A percentile compares a stretch with the other conserved stretches of the same genome.
Evolutionary conservation across 2,797 vertebrate species (phyloP).

Genomic region (Chanos chanos): DNA sequence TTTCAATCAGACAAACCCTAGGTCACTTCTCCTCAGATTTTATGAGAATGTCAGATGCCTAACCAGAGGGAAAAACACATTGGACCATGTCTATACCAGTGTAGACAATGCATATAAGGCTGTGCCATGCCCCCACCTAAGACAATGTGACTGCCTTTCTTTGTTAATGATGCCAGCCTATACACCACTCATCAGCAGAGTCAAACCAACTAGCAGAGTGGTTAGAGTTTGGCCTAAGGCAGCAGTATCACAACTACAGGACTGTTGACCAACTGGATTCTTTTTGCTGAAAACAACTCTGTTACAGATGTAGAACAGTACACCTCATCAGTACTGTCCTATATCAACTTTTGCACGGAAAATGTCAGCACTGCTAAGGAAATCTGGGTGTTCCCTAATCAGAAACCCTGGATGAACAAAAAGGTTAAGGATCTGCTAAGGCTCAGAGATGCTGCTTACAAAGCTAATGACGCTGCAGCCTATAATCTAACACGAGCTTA

Average conservation of each 20-base stretch:
- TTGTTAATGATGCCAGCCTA: background rate
- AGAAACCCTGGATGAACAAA: constrained; percentile 4
- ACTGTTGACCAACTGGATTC: constrained; percentile 1
- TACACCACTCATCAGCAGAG: background rate
- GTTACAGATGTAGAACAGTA: background rate
- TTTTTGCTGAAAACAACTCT: background rate
- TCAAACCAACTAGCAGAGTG: background rate
- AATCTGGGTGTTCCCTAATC: background rate
- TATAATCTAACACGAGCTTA: too few relatives aligned
- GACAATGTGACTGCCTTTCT: background rate
- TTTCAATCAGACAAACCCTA: too few relatives aligned
- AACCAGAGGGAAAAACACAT: too few relatives aligned
- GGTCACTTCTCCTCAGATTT: too few relatives aligned
- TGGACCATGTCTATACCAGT: background rate
- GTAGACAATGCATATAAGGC: background rate
- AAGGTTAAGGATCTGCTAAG: background rate
- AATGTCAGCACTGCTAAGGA: background rate
- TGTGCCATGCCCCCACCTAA: background rate
- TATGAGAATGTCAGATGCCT: too few relatives aligned
- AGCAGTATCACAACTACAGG: background rate
- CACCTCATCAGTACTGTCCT: background rate
- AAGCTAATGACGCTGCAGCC: too few relatives aligned
- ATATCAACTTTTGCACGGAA: background rate
- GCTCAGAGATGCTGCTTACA: background rate
- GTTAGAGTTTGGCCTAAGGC: background rate